phyloP scores from a whole-genome alignment of 2,888 invertebrate species.

The Ferrisia virgata region DNA sequence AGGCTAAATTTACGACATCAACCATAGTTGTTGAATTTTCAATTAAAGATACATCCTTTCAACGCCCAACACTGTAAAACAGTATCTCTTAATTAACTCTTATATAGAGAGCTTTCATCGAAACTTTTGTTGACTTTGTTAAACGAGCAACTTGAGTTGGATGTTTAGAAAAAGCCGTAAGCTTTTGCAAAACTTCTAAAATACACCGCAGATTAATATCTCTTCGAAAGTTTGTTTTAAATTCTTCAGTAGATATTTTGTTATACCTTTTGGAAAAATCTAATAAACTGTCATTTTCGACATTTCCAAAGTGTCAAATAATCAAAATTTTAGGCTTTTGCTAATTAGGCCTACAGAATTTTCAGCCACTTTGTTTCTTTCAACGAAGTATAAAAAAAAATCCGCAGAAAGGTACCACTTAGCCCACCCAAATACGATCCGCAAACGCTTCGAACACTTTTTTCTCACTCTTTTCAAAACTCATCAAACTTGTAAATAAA shows the following conservation, averaged over 20 bases:
- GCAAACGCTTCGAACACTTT: neutral
- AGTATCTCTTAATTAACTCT: conserved; percentile 25
- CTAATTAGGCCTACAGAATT: neutral
- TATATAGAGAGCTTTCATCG: conserved; percentile 13
- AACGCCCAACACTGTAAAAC: neutral
- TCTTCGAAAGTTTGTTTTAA: conserved; percentile 27
- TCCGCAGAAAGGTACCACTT: too few species aligned
- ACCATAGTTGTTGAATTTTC: neutral
- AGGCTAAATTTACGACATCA: neutral
- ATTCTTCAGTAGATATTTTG: conserved; percentile 15
- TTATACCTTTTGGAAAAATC: conserved; percentile 8
- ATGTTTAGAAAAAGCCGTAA: conserved; percentile 7
- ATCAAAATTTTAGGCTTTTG: neutral
- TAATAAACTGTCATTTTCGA: conserved; percentile 27
- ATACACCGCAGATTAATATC: conserved; percentile 20
- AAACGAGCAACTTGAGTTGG: neutral
- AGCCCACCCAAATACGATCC: too few species aligned
- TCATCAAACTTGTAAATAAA: neutral
- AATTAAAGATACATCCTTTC: conserved; percentile 26
- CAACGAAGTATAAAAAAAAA: neutral
- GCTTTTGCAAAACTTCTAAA: neutral
- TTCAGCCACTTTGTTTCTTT: neutral
- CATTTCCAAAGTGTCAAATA: neutral
- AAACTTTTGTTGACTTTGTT: conserved; percentile 35
- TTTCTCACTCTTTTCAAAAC: neutral